Evolutionary conservation across 2,888 invertebrate species (phyloP), one percentile per base, ranked within the genome.

Genomic region (Seira ritae): DNA sequence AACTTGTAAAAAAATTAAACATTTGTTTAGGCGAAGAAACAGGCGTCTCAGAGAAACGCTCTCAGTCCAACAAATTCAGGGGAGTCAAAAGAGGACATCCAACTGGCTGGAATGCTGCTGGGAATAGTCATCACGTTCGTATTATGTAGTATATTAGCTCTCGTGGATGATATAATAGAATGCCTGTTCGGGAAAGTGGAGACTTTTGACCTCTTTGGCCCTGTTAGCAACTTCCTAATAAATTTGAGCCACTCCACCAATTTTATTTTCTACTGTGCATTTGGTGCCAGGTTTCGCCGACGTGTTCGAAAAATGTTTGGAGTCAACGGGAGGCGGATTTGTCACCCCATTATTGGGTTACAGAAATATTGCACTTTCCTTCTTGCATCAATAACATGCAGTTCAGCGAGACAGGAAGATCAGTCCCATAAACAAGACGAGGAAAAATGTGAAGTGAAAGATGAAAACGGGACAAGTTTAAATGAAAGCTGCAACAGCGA

Each of bases 201-300:
- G 37, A 0, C 10, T 23, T n/a, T 79, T 50, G 31, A 20, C 12
- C 46, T 23, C 81, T 42, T 80, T 55, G 50, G 67, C 50, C 19
- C 81, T n/a, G 62, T 87, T 22, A 71, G 82, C 24, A 86, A 84
- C 37, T 87, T 88, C 75, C 60, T 87, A 15, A 24, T 87, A 3
- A 71, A 84, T 1, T 80, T 85, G 42, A 83, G 86, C 62, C 83
- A 85, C 10, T 85, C 87, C 15, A 71, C 87, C 17, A 88, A 88
- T 60, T 88, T 87, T 73, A 67, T 87, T 10, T 85, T 88, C 60
- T 88, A 88, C 76, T 86, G 84, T 69, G 80, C 79, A 23, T 86
- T 81, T 72, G 87, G 88, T n/a, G 84, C 78, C 31, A 84, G 80
- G 65, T 88, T 88, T 24, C 75, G 88, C 17, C n/a, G 50, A 17